These are phyloP conservation scores for Napeogenes inachia DNA, from an alignment of 2,888 invertebrate genomes.

Conservation along the genomic window DNA sequence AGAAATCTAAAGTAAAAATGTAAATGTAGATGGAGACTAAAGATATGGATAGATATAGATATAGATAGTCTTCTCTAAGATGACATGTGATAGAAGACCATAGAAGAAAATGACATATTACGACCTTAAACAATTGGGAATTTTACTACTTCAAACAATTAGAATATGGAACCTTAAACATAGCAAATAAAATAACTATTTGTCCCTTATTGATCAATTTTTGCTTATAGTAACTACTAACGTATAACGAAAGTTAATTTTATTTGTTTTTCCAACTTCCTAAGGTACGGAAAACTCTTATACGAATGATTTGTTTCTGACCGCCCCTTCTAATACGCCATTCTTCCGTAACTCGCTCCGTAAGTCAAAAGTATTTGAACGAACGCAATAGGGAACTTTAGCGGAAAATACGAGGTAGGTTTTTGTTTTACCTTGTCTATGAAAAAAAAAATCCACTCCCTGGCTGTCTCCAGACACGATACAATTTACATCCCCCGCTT, in stretches of 20 bases:
- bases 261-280: neutral
- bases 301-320: constrained; percentile 27
- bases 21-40: too few relatives aligned
- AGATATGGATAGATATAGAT: too few relatives aligned
- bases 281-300: constrained; percentile 13
- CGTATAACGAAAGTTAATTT: neutral
- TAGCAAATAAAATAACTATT: too few relatives aligned
- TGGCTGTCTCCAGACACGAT: constrained; percentile 62
- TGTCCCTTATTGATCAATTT: neutral
- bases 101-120: too few relatives aligned
- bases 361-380: constrained; percentile 70
- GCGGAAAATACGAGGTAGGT: constrained; percentile 72
- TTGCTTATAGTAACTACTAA: neutral
- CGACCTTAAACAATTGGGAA: too few relatives aligned
- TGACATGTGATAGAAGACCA: too few relatives aligned
- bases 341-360: constrained; percentile 60
- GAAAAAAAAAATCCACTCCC: constrained; percentile 55
- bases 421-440: constrained; percentile 60
- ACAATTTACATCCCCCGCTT: constrained; percentile 75
- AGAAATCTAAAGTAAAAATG: too few relatives aligned
- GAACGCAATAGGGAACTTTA: constrained; percentile 65
- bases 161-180: too few relatives aligned
- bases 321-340: constrained; percentile 22
- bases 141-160: too few relatives aligned
- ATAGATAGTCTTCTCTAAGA: too few relatives aligned